These are phyloP conservation scores for Eptatretus atami DNA, from an alignment of 2,797 vertebrate species.

Conservation along the genomic window DNA sequence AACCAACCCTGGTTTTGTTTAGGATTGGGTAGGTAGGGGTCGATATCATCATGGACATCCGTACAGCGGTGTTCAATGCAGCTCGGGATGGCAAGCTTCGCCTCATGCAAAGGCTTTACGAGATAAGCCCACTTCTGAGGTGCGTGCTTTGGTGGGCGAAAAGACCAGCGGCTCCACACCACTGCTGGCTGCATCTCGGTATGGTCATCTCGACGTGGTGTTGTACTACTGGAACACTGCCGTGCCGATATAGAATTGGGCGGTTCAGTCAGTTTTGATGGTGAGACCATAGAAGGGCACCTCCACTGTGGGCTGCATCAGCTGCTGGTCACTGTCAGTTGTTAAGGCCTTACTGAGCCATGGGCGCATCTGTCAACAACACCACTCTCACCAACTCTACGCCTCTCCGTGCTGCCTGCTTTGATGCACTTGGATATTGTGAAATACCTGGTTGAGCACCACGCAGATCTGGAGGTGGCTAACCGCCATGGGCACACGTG, in stretches of 20 bases:
- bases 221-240: slow-evolving; percentile 76
- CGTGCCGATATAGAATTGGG: slow-evolving; percentile 56
- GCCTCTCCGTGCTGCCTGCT: slow-evolving; percentile 64
- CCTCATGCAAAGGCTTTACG: slow-evolving; percentile 70
- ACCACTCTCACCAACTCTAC: slow-evolving; percentile 91
- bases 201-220: slow-evolving; percentile 79
- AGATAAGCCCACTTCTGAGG: slow-evolving; percentile 58
- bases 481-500: slow-evolving; percentile 90
- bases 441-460: slow-evolving; percentile 73
- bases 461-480: slow-evolving; percentile 78
- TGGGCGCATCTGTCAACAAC: slow-evolving; percentile 78
- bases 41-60: slow-evolving; percentile 53
- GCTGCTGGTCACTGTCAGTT: slow-evolving; percentile 77
- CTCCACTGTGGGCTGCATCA: slow-evolving; percentile 71
- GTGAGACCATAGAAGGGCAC: slow-evolving; percentile 83
- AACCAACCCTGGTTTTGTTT: too few species aligned
- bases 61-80: slow-evolving; percentile 82
- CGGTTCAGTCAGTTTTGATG: slow-evolving; percentile 84
- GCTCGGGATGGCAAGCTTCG: slow-evolving; percentile 83
- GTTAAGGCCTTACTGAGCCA: slow-evolving; percentile 70
- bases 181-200: slow-evolving; percentile 57
- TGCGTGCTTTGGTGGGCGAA: slow-evolving; percentile 49
- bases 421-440: slow-evolving; percentile 94
- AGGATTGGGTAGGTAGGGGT: too few species aligned
- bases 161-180: slow-evolving; percentile 82